Conservation (phyloP, 2,113 vertebrate genomes). For the Anseranas semipalmata region DNA sequence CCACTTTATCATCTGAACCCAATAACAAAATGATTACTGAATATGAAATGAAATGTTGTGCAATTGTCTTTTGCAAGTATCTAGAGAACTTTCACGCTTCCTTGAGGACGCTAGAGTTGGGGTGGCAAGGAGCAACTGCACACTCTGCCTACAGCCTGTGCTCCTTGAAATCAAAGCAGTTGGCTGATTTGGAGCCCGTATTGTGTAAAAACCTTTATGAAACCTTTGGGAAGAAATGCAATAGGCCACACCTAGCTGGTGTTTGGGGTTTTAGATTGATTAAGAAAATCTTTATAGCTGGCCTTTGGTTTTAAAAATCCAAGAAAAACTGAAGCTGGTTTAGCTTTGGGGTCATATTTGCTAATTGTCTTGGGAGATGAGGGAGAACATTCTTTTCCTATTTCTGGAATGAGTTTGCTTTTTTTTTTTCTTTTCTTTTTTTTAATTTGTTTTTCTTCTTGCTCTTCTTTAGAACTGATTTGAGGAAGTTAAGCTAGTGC, state of each 20-base stretch:
- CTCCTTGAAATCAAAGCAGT: neutral
- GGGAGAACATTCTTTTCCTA: neutral
- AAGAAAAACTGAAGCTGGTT: neutral
- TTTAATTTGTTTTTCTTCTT: fast-evolving
- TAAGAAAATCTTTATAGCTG: neutral
- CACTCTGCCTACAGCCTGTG: neutral
- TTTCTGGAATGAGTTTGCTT: fast-evolving
- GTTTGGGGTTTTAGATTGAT: neutral
- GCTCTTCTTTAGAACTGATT: neutral
- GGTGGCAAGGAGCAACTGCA: neutral
- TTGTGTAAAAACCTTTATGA: neutral
- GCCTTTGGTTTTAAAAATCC: neutral
- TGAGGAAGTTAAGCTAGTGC: neutral
- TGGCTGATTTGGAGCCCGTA: neutral
- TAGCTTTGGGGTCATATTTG: neutral
- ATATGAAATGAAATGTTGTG: neutral
- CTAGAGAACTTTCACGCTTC: neutral
- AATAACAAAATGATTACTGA: neutral
- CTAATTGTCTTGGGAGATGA: neutral
- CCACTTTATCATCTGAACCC: neutral
- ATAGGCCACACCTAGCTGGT: neutral
- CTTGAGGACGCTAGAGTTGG: neutral
- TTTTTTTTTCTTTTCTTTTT: fast-evolving
- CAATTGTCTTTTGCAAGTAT: slow-evolving; percentile 18
- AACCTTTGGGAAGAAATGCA: neutral